These are phyloP conservation scores for Gobionotothen gibberifrons DNA, from an alignment of 2,797 vertebrate species.

Conservation along the genomic window DNA sequence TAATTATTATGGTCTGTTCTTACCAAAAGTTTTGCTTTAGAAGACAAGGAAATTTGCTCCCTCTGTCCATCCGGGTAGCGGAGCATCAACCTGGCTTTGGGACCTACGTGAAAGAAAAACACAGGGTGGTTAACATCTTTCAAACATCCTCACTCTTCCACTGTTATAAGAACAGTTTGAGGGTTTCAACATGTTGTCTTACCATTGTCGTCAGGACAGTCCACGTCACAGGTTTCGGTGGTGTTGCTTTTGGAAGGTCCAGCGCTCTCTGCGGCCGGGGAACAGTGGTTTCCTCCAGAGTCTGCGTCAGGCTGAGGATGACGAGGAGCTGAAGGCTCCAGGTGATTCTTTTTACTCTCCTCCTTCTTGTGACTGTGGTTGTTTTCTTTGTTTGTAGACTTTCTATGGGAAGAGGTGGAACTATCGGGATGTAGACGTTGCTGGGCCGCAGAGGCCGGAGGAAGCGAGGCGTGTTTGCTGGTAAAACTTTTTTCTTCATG, in stretches of 20 bases:
- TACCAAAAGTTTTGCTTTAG: constrained; percentile 96
- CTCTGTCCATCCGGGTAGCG: constrained; percentile 98
- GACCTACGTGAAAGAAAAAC: constrained; percentile 82
- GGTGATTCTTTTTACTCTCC: constrained; percentile 92
- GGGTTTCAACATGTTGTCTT: constrained; percentile 22
- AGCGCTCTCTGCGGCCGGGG: constrained; percentile 76
- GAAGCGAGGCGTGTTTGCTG: constrained; percentile 63
- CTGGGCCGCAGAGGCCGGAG: constrained; percentile 53
- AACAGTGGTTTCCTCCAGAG: constrained; percentile 84
- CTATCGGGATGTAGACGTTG: constrained; percentile 79
- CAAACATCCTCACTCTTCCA: neutral
- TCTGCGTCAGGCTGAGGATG: constrained; percentile 81
- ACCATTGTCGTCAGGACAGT: constrained; percentile 90
- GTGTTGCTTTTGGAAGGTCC: constrained; percentile 79
- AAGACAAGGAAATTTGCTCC: constrained; percentile 96
- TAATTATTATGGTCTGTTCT: constrained; percentile 51
- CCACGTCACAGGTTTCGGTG: constrained; percentile 80
- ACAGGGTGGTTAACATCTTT: neutral
- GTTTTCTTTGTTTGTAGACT: constrained; percentile 94
- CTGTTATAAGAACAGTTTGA: neutral
- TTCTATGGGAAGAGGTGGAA: constrained; percentile 87
- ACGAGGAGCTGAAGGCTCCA: constrained; percentile 84
- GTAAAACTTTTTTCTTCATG: constrained; percentile 69
- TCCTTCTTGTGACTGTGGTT: constrained; percentile 93
- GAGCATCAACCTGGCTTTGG: constrained; percentile 98